Evolutionary conservation across 2,797 vertebrate genomes (phyloP), one percentile per base, ranked within the genome.

Genomic region (Sebastes wilsoni): DNA sequence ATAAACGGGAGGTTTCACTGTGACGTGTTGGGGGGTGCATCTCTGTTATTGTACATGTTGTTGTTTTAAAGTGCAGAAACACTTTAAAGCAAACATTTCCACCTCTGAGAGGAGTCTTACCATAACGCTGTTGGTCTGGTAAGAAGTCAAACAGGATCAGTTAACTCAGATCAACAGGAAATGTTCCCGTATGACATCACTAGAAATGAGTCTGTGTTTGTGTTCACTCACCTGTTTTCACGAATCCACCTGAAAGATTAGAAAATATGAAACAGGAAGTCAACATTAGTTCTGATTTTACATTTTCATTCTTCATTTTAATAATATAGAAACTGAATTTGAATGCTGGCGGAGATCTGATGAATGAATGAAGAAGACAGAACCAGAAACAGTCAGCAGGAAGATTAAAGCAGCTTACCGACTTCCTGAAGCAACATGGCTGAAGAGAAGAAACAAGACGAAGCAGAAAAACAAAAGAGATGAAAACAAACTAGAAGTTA

Each of bases 371-470:
- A 14, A 27, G 23, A 2, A 25, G n/a, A 72, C 11, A 32, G 14
- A 11, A 13, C 2, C 4, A 58, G 3, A 28, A 30, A 32, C 30
- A 52, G 30, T 22, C 10, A 55, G 27, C 20, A 14, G 49, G 23
- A 59, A 69, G 25, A 12, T n/a, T 12, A 46, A 75, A 78, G 18
- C 30, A 8, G 67, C 95, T 96, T 93, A 96, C 95, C 95, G 23
- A 75, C 85, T 93, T 96, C 95, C 80, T 95, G 93, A 84, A 96
- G 95, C 90, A 96, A 87, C 77, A 95, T 30, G 77, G 95, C 96
- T 96, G 89, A 90, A 75, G 82, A 79, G 66, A 79, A 71, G 56
- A 84, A 68, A 69, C 36, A 8, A 38, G 20, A 23, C 32, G 28
- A 32, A 34, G 30, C 22, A 67, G 36, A 20, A 8, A 54, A 42